Percentiles rank a stretch among this genome's conserved stretches.
These are phyloP conservation scores for Scaptomyza polygonia DNA, from an alignment of 2,888 invertebrate genomes.

Conservation along the genomic window DNA sequence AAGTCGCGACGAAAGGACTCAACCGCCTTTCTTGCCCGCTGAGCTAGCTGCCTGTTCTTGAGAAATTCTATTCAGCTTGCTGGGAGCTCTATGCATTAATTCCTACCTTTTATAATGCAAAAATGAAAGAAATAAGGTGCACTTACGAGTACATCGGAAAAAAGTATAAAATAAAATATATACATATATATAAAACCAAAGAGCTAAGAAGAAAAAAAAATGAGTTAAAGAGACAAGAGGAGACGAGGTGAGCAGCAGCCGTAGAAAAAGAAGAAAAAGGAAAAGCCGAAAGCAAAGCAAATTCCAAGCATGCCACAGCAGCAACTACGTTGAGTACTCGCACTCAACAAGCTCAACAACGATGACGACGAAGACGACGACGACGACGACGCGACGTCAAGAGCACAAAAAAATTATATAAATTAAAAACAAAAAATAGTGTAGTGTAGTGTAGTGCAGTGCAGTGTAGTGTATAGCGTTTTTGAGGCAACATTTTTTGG, in stretches of 20 bases:
- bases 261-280: slow-evolving; percentile 4
- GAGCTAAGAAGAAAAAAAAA: slow-evolving; percentile 3
- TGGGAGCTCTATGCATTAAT: slow-evolving; percentile 67
- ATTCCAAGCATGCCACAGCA: slow-evolving; percentile 75
- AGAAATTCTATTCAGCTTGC: slow-evolving; percentile 49
- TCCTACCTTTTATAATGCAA: slow-evolving; percentile 79
- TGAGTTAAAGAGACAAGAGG: slow-evolving; percentile 16
- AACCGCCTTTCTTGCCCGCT: slow-evolving; percentile 16
- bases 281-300: slow-evolving; percentile 76
- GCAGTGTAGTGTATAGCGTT: slow-evolving; percentile 35
- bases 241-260: slow-evolving; percentile 1
- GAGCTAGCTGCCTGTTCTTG: slow-evolving; percentile 37
- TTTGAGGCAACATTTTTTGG: slow-evolving; percentile 33
- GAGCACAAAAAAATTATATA: slow-evolving; percentile 41
- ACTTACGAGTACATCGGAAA: slow-evolving; percentile 60
- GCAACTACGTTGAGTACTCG: slow-evolving; percentile 66
- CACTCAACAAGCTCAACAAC: slow-evolving; percentile 67
- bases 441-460: slow-evolving; percentile 28
- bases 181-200: neutral
- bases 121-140: slow-evolving; percentile 79
- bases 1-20: slow-evolving; percentile 36
- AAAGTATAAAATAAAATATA: slow-evolving; percentile 1
- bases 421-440: slow-evolving; percentile 19
- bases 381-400: slow-evolving; percentile 51
- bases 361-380: slow-evolving; percentile 33